phyloP scores from a whole-genome alignment of 2,888 invertebrate species.

The Ormyrus labotus region DNA sequence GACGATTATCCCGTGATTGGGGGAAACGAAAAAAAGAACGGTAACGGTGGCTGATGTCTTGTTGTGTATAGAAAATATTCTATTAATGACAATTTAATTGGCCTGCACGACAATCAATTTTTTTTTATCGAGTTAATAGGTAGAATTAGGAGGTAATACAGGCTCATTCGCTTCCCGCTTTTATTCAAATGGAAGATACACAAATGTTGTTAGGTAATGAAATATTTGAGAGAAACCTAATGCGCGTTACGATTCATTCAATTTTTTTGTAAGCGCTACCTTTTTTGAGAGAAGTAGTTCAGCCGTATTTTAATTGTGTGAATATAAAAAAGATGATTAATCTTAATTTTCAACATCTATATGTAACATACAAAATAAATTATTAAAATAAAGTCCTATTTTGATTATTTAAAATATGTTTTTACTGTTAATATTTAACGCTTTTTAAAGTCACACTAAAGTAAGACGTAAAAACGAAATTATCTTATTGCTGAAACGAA shows the following conservation, averaged over 20 bases:
- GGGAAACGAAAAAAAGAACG: conserved; percentile 3
- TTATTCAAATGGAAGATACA: neutral
- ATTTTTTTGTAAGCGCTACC: neutral
- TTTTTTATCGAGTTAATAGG: conserved; percentile 22
- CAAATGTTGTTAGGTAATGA: neutral
- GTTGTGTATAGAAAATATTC: conserved; percentile 17
- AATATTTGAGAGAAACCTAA: conserved; percentile 19
- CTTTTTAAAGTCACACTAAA: no score
- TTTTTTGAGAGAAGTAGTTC: conserved; percentile 7
- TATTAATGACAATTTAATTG: conserved; percentile 42
- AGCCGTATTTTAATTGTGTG: neutral
- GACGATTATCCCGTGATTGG: neutral
- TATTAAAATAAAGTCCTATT: no score
- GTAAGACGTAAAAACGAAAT: neutral
- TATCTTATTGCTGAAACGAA: conserved; percentile 27
- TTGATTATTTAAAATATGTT: no score
- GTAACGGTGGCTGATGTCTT: conserved; percentile 2
- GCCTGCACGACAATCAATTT: conserved; percentile 25
- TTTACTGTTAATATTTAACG: no score
- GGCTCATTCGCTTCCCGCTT: conserved; percentile 2
- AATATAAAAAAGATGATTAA: no score
- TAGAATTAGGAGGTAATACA: conserved; percentile 21
- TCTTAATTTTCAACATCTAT: no score
- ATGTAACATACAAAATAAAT: no score
- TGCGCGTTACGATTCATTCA: conserved; percentile 7